Base-by-base conservation (phyloP, 2,113 vertebrate genomes). In the Callipepla squamata region DNA sequence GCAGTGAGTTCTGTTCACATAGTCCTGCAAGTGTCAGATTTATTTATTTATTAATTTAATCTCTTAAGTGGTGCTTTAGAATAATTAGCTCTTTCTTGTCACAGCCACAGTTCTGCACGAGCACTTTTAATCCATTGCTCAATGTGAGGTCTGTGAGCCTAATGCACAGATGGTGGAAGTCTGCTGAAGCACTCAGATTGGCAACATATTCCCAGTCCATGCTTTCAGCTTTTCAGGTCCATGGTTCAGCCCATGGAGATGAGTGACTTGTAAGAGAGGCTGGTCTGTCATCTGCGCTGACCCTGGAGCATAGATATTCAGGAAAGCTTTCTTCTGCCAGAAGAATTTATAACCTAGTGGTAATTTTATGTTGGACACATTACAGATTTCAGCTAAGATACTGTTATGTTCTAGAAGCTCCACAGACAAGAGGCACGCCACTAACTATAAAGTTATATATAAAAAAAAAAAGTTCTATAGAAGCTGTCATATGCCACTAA, bases 151-250 rank as follows among this genome's bases (percentile, higher is more conserved):
- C 91, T 89, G 0, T 78, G 65, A 88, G 90, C 69, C 90, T 75
- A 3, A 55, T 9, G 82, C 83, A 93, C 95, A 96, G 96, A 96
- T 95, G 96, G 92, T 90, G 58, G 0, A 6, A 87, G 85, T 90
- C 90, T 94, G 93, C 85, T 80, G 76, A 26, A 67, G 51, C 38
- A 3, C 83, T 90, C 83, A 18, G 45, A 2, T 42, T 93, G 92
- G 89, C 89, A 94, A 70, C 81, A 74, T 85, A 72, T 78, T 85
- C 70, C 72, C 28, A 34, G 87, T 82, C 87, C 81, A 45, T 28
- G 2, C 78, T 93, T 93, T 42, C 36, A 88, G 91, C 83, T 94
- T 90, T 93, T 81, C 80, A 89, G 67, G 69, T 89, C 89, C 42
- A 90, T 90, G 86, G 84, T 87, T 94, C 85, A 79, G 40, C 32